These are phyloP conservation scores for Serranus cabrilla DNA, from an alignment of 2,797 vertebrate genomes.

Conservation along the genomic window DNA sequence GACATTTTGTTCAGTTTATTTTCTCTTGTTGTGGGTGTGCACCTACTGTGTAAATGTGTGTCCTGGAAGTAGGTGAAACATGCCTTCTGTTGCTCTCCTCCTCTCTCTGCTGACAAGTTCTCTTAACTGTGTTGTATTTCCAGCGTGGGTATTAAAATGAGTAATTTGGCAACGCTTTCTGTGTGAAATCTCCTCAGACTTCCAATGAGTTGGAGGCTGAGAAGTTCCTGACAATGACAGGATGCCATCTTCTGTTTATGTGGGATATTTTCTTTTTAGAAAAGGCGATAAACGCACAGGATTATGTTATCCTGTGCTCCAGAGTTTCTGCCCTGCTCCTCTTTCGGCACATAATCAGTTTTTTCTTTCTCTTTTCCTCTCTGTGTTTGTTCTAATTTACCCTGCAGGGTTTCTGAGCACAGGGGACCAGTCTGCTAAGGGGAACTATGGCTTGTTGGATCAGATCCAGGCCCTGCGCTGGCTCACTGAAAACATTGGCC, in stretches of 20 bases:
- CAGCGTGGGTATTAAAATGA: conserved; percentile 68
- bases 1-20: conserved; percentile 69
- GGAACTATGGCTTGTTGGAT: conserved; percentile 98
- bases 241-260: conserved; percentile 59
- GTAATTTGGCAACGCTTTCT: conserved; percentile 69
- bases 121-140: conserved; percentile 68
- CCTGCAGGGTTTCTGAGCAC: conserved; percentile 96
- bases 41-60: conserved; percentile 70
- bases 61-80: conserved; percentile 75
- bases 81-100: conserved; percentile 75
- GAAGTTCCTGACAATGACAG: conserved; percentile 64
- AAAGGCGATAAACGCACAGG: conserved; percentile 3
- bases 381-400: conserved; percentile 67
- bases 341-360: conserved; percentile 36
- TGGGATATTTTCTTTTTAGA: conserved; percentile 20
- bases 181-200: conserved; percentile 66
- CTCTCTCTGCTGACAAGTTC: conserved; percentile 63
- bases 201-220: conserved; percentile 50
- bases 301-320: conserved; percentile 23
- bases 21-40: conserved; percentile 75
- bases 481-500: conserved; percentile 98
- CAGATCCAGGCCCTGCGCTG: conserved; percentile 98
- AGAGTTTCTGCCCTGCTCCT: conserved; percentile 39
- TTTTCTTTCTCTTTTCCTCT: conserved; percentile 30
- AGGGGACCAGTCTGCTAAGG: conserved; percentile 97